Evolutionary conservation across 2,888 invertebrate genomes (phyloP).

Genomic region (Mechanitis messenoides): DNA sequence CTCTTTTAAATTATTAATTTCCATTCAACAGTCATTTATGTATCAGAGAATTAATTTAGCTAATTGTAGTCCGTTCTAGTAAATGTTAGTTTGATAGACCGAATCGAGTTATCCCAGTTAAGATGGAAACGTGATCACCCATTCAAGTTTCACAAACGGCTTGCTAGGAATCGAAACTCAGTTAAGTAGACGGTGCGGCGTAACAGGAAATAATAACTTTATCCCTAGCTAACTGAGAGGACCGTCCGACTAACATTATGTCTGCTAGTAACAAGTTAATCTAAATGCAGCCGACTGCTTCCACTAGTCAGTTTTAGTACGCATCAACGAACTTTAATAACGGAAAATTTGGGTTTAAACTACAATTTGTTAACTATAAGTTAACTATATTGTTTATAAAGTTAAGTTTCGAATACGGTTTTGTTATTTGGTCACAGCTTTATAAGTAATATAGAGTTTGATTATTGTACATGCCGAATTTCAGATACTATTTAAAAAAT

Average conservation of each 20-base stretch:
- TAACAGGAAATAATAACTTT: conserved; percentile 76
- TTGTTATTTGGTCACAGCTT: conserved; percentile 30
- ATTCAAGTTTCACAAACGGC: conserved; percentile 68
- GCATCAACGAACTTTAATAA: conserved; percentile 70
- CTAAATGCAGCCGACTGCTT: conserved; percentile 71
- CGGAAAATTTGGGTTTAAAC: conserved; percentile 58
- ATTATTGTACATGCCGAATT: background rate
- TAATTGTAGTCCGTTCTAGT: conserved; percentile 40
- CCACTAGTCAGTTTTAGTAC: conserved; percentile 58
- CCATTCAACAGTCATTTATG: too few relatives aligned
- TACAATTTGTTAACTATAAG: conserved; percentile 46
- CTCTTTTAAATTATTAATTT: too few relatives aligned
- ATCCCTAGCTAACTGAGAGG: conserved; percentile 67
- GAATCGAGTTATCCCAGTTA: conserved; percentile 60
- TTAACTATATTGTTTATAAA: conserved; percentile 32
- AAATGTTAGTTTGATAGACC: conserved; percentile 58
- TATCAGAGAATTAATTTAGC: too few relatives aligned
- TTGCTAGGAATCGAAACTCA: conserved; percentile 67
- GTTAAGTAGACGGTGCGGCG: conserved; percentile 65
- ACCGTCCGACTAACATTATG: conserved; percentile 73
- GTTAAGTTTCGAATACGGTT: conserved; percentile 17
- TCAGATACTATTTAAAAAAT: background rate
- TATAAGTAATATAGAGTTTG: too few relatives aligned
- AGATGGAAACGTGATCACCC: conserved; percentile 67
- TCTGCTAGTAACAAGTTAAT: conserved; percentile 75